Conservation (phyloP, 2,888 invertebrate species). For the Cryptocheilus praepositus region DNA sequence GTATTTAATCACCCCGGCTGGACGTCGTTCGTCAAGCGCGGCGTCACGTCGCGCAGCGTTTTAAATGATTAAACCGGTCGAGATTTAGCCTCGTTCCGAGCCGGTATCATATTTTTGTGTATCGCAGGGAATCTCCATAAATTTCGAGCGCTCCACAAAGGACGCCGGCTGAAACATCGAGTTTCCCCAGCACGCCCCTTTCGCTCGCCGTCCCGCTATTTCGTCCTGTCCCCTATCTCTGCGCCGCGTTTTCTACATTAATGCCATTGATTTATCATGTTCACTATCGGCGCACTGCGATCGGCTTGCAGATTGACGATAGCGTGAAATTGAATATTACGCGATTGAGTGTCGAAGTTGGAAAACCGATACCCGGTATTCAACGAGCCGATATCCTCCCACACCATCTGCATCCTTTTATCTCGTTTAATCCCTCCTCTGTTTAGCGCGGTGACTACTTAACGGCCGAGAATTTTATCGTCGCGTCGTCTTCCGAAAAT, state of each 20-base stretch:
- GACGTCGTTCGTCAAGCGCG: slow-evolving; percentile 39
- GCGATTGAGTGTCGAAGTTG: slow-evolving; percentile 11
- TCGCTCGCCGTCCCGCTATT: slow-evolving; percentile 14
- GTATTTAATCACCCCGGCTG: neutral
- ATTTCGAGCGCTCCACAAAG: slow-evolving; percentile 18
- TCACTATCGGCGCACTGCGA: slow-evolving; percentile 13
- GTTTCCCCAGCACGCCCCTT: slow-evolving; percentile 14
- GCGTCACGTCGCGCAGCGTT: slow-evolving; percentile 40
- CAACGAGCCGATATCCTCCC: slow-evolving; percentile 19
- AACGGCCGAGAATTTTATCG: too few species aligned
- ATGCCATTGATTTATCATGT: slow-evolving; percentile 39
- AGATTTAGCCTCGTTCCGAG: slow-evolving; percentile 30
- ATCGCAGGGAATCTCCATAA: slow-evolving; percentile 29
- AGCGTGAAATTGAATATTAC: slow-evolving; percentile 31
- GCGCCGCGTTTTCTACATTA: slow-evolving; percentile 34
- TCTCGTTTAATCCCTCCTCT: too few species aligned
- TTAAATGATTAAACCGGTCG: slow-evolving; percentile 31
- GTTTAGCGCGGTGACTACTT: too few species aligned
- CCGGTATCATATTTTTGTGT: slow-evolving; percentile 28
- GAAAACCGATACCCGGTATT: neutral
- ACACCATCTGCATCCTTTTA: too few species aligned
- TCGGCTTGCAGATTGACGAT: slow-evolving; percentile 21
- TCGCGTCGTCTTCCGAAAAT: too few species aligned
- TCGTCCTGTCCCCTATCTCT: neutral
- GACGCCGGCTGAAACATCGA: neutral